Percentiles rank a stretch among this genome's conserved stretches.
These are phyloP conservation scores for Dicaeum eximium DNA, from an alignment of 2,113 vertebrate genomes.

Conservation along the genomic window DNA sequence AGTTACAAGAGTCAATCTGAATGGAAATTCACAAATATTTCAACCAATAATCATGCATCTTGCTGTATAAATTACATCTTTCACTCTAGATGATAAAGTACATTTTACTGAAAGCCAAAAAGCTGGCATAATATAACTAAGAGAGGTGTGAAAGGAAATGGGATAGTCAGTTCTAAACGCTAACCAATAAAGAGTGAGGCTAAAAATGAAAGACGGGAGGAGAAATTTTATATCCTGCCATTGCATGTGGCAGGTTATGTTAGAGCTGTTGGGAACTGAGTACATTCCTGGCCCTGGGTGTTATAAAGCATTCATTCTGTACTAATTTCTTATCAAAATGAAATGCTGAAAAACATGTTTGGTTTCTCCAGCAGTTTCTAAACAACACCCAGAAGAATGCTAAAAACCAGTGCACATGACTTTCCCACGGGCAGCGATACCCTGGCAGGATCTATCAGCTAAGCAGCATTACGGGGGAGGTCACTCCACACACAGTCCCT, in stretches of 20 bases:
- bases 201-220: background rate
- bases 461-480: background rate
- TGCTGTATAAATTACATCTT: background rate
- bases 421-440: background rate
- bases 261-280: background rate
- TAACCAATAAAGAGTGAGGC: background rate
- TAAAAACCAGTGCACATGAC: background rate
- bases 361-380: background rate
- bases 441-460: background rate
- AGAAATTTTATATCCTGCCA: background rate
- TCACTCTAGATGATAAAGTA: background rate
- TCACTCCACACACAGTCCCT: background rate
- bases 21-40: background rate
- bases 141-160: background rate
- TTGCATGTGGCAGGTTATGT: background rate
- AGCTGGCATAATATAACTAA: background rate
- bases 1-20: background rate
- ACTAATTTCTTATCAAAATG: background rate
- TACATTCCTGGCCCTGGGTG: background rate
- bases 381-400: background rate
- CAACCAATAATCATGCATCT: background rate
- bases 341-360: slow-evolving; percentile 7
- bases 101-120: background rate
- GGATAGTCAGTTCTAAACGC: background rate
- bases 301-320: background rate